Base-by-base conservation (phyloP, 2,888 invertebrate species). In the Notodonta dromedarius region DNA sequence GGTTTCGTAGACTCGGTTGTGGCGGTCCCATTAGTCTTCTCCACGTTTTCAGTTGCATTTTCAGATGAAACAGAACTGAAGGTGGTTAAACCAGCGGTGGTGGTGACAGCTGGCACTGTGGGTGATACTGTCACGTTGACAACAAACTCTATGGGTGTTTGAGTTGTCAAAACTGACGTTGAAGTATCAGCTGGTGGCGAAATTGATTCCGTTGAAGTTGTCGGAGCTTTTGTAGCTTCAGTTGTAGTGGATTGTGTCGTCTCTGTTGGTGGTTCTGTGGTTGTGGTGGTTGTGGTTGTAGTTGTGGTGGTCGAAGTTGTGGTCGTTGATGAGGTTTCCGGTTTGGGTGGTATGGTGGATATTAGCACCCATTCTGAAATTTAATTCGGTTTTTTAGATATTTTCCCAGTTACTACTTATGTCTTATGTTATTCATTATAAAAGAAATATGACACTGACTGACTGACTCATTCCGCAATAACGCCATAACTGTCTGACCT, bases 281-380 rank as follows among this genome's bases (percentile, higher is more conserved):
- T 56, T 57, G 69, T 67, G 40, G 76, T 56, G 40, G 60, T 50
- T 13, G 65, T 48, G 11, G 59, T 68, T 35, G 81, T 64, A 35
- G 78, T 52, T 9, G 79, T 70, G 56, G 78, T 69, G 13, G 80
- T 70, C 2, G 62, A 60, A 46, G 63, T 52, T 46, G 61, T 63
- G 51, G 64, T 67, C 11, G 78, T 74, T 9, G 78, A 16, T 59
- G 84, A 67, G 0, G 83, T 73, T 81, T 89, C 91, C 57, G 84
- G 83, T 78, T 85, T 91, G 57, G 88, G 88, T 65, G 87, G 82
- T 42, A 89, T 81, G 9, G 89, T 87, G 65, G 90, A 89, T 66
- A 94, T 83, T 58, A 96, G 85, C 11, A 96, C 94, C 96, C 96
- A 96, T 11, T 95, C 95, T 72, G 46, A 51, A 58, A 6, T 24